These are phyloP conservation scores for Lutjanus campechanus DNA, from an alignment of 2,797 vertebrate species.

Conservation along the genomic window DNA sequence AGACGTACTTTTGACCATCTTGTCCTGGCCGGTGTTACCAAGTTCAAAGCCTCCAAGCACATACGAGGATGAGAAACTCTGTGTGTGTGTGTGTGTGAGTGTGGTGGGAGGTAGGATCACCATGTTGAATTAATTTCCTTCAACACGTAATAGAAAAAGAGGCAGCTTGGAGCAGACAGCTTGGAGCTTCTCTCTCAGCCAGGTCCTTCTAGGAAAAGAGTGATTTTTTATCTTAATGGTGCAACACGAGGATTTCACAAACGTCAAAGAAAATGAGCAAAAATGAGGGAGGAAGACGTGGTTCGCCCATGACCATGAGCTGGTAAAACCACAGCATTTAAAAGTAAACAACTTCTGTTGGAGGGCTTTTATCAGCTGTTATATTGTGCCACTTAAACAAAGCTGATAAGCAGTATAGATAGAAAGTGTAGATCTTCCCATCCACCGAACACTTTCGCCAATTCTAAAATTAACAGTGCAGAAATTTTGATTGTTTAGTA, in stretches of 20 bases:
- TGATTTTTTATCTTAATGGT: not conserved
- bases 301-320: not conserved
- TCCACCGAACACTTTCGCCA: not conserved
- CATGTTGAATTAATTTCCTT: constrained; percentile 35
- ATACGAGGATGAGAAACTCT: constrained; percentile 27
- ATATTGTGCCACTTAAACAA: constrained; percentile 42
- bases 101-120: constrained; percentile 12
- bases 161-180: constrained; percentile 5
- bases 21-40: constrained; percentile 17
- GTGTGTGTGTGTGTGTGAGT: constrained; percentile 12
- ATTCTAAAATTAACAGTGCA: not conserved
- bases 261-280: constrained; percentile 6
- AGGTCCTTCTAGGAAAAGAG: constrained; percentile 28
- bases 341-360: constrained; percentile 55
- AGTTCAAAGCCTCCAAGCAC: constrained; percentile 35
- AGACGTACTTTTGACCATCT: constrained; percentile 23
- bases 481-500: too few species aligned
- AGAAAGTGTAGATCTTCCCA: not conserved
- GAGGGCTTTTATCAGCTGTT: constrained; percentile 52
- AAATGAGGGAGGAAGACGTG: constrained; percentile 13
- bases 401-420: constrained; percentile 49
- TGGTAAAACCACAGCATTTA: constrained; percentile 38
- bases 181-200: not conserved
- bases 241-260: constrained; percentile 9
- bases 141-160: constrained; percentile 17